Percentiles rank a stretch among this genome's conserved stretches.
Conservation (phyloP, 1,140 invertebrate genomes). For the Drosophila arawakana region DNA sequence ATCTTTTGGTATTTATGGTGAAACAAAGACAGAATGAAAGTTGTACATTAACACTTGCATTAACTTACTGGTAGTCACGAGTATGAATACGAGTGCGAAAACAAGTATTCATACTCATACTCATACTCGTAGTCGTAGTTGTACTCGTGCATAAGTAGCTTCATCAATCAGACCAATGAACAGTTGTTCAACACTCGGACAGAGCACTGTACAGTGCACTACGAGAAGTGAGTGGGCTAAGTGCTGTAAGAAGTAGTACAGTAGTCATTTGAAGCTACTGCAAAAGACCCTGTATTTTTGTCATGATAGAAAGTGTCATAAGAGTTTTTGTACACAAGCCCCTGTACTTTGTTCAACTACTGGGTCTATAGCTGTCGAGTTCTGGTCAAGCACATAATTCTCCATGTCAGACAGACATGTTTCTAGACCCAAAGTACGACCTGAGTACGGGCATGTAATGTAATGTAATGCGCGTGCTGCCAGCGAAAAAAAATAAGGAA, state of each 20-base stretch:
- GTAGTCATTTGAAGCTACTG: too few species aligned
- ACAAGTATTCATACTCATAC: not conserved
- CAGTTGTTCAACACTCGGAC: constrained; percentile 51
- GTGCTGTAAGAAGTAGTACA: constrained; percentile 41
- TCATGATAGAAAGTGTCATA: too few species aligned
- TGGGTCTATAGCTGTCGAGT: not conserved
- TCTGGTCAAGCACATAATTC: constrained; percentile 16
- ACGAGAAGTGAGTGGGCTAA: constrained; percentile 45
- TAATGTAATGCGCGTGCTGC: constrained; percentile 77
- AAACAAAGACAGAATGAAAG: constrained; percentile 25
- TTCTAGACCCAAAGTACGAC: constrained; percentile 38
- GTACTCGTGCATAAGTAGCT: constrained; percentile 50
- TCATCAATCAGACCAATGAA: constrained; percentile 64
- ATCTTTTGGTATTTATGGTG: constrained; percentile 24
- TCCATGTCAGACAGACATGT: constrained; percentile 25
- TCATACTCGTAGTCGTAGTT: not conserved
- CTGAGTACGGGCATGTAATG: constrained; percentile 60
- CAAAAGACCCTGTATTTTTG: not conserved
- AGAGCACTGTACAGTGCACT: constrained; percentile 18
- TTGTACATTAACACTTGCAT: constrained; percentile 50
- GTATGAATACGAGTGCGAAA: not conserved
- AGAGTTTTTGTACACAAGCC: too few species aligned
- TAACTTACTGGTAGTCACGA: constrained; percentile 26
- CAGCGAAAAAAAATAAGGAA: constrained; percentile 68
- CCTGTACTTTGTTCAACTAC: constrained; percentile 3